Conservation (phyloP, 64 coral and sea anemone species). For the Cladopsammia gracilis region DNA sequence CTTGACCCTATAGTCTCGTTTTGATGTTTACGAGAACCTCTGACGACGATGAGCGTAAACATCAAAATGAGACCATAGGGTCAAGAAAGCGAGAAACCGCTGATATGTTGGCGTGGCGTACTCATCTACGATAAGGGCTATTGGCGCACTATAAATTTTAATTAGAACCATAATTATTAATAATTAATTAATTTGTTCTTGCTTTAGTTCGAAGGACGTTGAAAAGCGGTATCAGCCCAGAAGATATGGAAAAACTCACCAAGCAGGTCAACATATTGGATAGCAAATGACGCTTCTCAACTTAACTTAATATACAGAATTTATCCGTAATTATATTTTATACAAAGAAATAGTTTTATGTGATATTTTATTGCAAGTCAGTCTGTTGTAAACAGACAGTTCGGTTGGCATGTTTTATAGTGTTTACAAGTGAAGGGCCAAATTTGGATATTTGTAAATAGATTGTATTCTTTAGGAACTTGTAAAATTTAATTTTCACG, state of each 20-base stretch:
- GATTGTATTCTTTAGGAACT: slow-evolving; percentile 13
- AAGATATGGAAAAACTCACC: slow-evolving; percentile 72
- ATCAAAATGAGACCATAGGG: no score
- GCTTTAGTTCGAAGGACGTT: slow-evolving; percentile 60
- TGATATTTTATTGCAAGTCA: slow-evolving; percentile 19
- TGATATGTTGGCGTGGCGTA: no score
- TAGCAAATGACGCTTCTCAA: slow-evolving; percentile 56
- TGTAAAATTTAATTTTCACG: slow-evolving; percentile 21
- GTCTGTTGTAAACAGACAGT: slow-evolving; percentile 4
- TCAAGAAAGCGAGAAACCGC: no score
- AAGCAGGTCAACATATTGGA: slow-evolving; percentile 67
- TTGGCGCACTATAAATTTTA: no score
- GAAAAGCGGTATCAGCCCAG: slow-evolving; percentile 63
- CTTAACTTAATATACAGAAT: slow-evolving; percentile 55
- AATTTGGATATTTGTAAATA: slow-evolving; percentile 48
- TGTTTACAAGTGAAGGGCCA: not conserved
- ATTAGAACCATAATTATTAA: no score
- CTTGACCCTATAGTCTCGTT: no score
- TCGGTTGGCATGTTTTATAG: not conserved
- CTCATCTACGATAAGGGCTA: no score
- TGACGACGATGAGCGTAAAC: no score
- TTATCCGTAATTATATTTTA: slow-evolving; percentile 55
- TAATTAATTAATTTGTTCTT: not conserved
- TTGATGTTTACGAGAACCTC: no score
- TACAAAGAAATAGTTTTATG: slow-evolving; percentile 46